A percentile compares a stretch with the other conserved stretches of the same genome.
These are phyloP conservation scores for Urocolius indicus DNA, from an alignment of 2,113 vertebrate species.

Conservation along the genomic window DNA sequence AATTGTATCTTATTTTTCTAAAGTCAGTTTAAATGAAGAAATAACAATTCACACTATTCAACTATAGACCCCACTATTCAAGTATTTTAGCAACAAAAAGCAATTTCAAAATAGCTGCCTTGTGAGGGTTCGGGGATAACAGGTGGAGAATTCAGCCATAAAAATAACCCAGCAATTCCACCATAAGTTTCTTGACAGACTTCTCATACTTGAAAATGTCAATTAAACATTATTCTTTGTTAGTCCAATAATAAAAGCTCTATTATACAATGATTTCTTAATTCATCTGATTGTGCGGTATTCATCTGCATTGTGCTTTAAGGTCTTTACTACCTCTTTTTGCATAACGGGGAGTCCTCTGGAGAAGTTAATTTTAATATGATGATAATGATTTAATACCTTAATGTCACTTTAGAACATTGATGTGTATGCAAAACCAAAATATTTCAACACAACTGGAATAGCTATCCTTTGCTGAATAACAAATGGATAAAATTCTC, in stretches of 20 bases:
- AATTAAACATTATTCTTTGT: neutral
- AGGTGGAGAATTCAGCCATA: conserved; percentile 49
- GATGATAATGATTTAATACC: neutral
- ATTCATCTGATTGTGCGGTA: neutral
- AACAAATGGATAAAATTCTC: neutral
- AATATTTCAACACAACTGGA: neutral
- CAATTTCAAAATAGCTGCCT: conserved; percentile 44
- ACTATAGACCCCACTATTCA: neutral
- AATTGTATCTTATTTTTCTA: neutral
- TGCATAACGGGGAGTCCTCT: neutral
- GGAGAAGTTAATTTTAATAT: neutral
- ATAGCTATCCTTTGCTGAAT: neutral
- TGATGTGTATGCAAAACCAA: neutral
- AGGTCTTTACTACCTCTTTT: neutral
- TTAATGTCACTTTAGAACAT: neutral
- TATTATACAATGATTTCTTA: neutral
- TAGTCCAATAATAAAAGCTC: neutral
- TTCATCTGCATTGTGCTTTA: neutral
- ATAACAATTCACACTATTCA: conserved; percentile 1
- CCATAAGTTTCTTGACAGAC: neutral
- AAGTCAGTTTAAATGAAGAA: conserved; percentile 21
- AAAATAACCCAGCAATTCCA: conserved; percentile 49
- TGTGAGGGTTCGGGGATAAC: neutral
- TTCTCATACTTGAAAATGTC: conserved; percentile 1
- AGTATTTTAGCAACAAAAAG: conserved; percentile 56